Percentiles rank a stretch among this genome's conserved stretches.
Conservation (phyloP, 2,888 invertebrate genomes). For the Vandiemenella viatica region DNA sequence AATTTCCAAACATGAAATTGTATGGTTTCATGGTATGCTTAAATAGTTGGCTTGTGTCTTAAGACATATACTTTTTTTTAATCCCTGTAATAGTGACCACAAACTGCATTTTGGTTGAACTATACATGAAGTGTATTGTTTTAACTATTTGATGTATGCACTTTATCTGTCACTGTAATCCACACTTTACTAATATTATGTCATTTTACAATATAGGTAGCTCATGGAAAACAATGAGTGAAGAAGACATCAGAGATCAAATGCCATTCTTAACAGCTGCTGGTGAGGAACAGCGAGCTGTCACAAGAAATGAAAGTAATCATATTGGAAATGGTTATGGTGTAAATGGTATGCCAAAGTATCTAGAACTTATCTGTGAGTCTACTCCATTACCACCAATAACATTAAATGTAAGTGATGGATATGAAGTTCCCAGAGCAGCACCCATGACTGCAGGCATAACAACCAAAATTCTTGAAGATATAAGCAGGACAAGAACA, state of each 20-base stretch:
- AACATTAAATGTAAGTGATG: constrained; percentile 35
- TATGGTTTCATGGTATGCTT: neutral
- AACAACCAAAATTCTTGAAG: neutral
- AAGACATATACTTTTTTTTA: too few species aligned
- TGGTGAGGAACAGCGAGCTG: constrained; percentile 5
- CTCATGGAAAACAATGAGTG: constrained; percentile 34
- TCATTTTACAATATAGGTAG: constrained; percentile 26
- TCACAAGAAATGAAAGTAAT: neutral
- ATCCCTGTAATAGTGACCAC: too few species aligned
- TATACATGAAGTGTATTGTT: neutral
- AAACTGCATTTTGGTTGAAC: too few species aligned
- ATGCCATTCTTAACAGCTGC: constrained; percentile 30
- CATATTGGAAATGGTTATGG: neutral
- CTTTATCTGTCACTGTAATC: neutral
- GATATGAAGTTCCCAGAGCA: constrained; percentile 47
- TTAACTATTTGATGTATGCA: neutral
- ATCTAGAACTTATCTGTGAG: constrained; percentile 50
- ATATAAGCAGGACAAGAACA: constrained; percentile 20
- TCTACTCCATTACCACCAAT: constrained; percentile 32
- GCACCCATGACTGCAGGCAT: constrained; percentile 15
- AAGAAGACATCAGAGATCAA: constrained; percentile 32
- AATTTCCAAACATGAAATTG: too few species aligned
- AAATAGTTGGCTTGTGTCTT: neutral
- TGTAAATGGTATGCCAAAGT: constrained; percentile 35
- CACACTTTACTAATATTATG: neutral